Conservation (phyloP, 2,888 invertebrate species). For the Conomelus anceps region DNA sequence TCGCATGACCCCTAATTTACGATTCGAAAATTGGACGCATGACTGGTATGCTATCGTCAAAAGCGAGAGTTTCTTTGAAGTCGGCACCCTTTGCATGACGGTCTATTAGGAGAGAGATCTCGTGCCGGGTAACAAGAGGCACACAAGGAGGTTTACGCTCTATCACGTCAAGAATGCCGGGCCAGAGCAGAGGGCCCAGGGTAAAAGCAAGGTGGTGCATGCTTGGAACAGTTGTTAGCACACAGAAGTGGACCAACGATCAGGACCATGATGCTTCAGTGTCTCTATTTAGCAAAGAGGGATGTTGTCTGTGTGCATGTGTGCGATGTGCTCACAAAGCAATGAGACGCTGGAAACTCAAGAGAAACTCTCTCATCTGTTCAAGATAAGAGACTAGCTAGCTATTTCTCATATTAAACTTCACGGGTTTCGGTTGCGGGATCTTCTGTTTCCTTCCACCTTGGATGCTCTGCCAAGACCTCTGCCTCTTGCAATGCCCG, state of each 20-base stretch:
- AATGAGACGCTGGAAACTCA: neutral
- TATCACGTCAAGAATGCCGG: neutral
- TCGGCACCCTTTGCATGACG: neutral
- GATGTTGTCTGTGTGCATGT: neutral
- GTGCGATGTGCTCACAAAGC: neutral
- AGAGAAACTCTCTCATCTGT: neutral
- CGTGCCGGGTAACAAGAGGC: neutral
- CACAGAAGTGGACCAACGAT: neutral
- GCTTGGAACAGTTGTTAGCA: neutral
- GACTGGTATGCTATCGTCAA: neutral
- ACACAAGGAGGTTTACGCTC: neutral
- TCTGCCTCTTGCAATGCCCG: no score
- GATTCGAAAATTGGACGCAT: neutral
- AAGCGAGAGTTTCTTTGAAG: neutral
- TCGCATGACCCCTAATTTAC: neutral
- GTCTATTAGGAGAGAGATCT: neutral
- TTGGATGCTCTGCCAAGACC: neutral
- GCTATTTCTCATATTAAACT: slow-evolving; percentile 13
- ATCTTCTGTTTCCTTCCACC: neutral
- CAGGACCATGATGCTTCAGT: neutral
- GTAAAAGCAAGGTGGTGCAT: neutral
- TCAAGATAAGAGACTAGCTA: neutral
- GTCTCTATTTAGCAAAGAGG: neutral
- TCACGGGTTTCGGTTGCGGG: neutral
- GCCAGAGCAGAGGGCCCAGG: neutral